Evolutionary conservation across 2,888 invertebrate genomes (phyloP).

Genomic region (Hipparchia semele): DNA sequence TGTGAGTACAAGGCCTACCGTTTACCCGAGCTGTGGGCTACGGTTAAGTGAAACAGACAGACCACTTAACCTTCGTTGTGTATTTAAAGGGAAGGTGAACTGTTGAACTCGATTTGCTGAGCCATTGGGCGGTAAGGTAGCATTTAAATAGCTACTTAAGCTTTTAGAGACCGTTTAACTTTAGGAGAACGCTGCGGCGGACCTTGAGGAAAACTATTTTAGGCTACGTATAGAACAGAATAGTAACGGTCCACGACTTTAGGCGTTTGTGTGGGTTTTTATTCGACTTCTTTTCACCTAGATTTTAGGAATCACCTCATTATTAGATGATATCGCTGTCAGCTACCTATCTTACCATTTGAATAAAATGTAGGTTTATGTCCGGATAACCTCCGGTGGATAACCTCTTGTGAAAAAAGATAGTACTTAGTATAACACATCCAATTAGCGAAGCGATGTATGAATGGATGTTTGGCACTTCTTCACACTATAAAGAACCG

Average conservation of each 20-base stretch:
- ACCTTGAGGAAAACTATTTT: conserved; percentile 3
- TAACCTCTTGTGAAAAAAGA: no score
- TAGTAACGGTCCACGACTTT: neutral
- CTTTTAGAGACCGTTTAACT: conserved; percentile 30
- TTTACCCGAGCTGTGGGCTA: conserved; percentile 60
- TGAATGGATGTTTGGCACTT: no score
- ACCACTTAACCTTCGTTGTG: conserved; percentile 76
- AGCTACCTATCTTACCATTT: no score
- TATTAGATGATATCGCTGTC: no score
- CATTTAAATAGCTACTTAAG: conserved; percentile 33
- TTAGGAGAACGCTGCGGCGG: neutral
- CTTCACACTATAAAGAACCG: no score
- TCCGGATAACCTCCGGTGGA: no score
- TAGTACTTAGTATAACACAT: no score
- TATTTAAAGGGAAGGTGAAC: conserved; percentile 69
- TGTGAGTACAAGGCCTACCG: conserved; percentile 61
- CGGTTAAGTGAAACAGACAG: conserved; percentile 76
- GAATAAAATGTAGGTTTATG: no score
- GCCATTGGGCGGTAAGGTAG: conserved; percentile 39
- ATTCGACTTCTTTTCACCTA: neutral
- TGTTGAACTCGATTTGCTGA: conserved; percentile 58
- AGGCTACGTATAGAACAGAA: neutral
- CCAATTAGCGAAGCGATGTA: no score
- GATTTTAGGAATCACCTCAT: conserved; percentile 8
- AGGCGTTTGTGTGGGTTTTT: neutral